Percentiles rank a stretch among this genome's conserved stretches.
Evolutionary conservation across 2,888 invertebrate genomes (phyloP).

Genomic region (Trachelus stipa): DNA sequence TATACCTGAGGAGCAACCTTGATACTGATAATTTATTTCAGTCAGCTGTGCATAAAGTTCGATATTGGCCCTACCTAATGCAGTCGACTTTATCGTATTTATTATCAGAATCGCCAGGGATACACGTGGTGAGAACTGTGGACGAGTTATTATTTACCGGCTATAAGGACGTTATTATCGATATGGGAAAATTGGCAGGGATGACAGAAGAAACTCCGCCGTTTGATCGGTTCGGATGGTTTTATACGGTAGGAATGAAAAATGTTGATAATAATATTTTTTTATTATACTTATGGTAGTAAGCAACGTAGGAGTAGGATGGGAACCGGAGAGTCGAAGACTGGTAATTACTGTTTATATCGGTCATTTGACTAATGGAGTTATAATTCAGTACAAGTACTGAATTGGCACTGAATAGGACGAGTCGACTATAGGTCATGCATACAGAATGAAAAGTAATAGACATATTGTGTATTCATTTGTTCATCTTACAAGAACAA

Average conservation of each 20-base stretch:
- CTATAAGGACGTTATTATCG: constrained; percentile 80
- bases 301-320: not conserved
- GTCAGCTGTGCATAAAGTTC: constrained; percentile 72
- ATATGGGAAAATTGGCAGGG: constrained; percentile 73
- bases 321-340: not conserved
- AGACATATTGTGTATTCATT: constrained; percentile 51
- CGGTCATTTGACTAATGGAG: not conserved
- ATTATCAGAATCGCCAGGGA: constrained; percentile 69
- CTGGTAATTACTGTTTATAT: constrained; percentile 2
- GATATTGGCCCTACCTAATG: constrained; percentile 71
- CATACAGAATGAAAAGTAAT: constrained; percentile 51
- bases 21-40: constrained; percentile 42
- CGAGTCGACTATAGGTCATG: constrained; percentile 46
- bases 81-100: constrained; percentile 74
- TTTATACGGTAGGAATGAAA: constrained; percentile 73
- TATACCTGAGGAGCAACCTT: not conserved
- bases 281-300: constrained; percentile 7
- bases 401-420: constrained; percentile 55
- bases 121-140: constrained; percentile 74
- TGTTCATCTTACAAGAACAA: constrained; percentile 20
- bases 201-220: constrained; percentile 68
- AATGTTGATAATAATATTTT: not conserved
- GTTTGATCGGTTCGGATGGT: constrained; percentile 88
- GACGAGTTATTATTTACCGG: constrained; percentile 83
- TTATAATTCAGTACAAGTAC: constrained; percentile 13